These are phyloP conservation scores for Thereva unica DNA, from an alignment of 2,888 invertebrate genomes.

Conservation along the genomic window DNA sequence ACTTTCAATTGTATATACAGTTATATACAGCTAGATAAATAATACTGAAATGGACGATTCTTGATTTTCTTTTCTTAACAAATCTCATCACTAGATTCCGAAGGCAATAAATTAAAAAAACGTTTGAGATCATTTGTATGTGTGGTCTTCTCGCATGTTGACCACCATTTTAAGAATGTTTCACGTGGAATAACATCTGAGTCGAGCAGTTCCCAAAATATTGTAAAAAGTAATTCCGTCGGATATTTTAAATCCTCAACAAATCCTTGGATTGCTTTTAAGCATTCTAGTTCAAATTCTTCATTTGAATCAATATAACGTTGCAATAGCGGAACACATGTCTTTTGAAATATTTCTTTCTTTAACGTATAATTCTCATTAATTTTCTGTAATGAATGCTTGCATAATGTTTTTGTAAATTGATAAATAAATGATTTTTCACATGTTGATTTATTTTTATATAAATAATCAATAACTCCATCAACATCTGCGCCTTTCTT, in stretches of 20 bases:
- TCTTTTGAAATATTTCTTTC: conserved; percentile 49
- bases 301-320: conserved; percentile 67
- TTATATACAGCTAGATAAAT: no score
- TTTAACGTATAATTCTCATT: conserved; percentile 52
- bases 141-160: background rate
- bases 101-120: conserved; percentile 22
- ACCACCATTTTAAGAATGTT: conserved; percentile 75
- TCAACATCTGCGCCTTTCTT: conserved; percentile 60
- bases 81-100: conserved; percentile 19
- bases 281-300: conserved; percentile 76
- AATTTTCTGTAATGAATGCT: conserved; percentile 56
- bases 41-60: no score
- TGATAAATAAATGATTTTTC: conserved; percentile 68
- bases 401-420: conserved; percentile 68
- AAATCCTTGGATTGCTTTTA: conserved; percentile 74
- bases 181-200: conserved; percentile 79
- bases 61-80: background rate
- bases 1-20: no score
- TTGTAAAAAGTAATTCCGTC: conserved; percentile 14
- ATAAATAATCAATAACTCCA: conserved; percentile 66
- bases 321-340: conserved; percentile 52
- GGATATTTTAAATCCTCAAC: conserved; percentile 37
- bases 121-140: background rate
- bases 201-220: conserved; percentile 79
- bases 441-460: conserved; percentile 53